Percentiles rank a stretch among this genome's conserved stretches.
Evolutionary conservation across 2,888 invertebrate species (phyloP).

Genomic region (Serripes groenlandicus): DNA sequence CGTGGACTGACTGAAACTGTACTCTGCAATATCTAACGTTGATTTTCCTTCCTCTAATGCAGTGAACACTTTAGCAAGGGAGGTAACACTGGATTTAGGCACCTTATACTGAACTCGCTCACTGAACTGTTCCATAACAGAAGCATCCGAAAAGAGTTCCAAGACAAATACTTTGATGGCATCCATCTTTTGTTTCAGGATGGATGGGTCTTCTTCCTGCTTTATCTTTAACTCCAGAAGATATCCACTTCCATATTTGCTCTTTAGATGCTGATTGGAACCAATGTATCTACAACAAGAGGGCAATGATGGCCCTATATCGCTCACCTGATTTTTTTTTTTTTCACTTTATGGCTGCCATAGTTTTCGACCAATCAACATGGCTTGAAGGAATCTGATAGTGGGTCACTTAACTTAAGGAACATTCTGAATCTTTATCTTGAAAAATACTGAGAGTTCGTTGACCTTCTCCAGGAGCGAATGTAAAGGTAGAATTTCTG

Average conservation of each 20-base stretch:
- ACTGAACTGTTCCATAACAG: conserved; percentile 91
- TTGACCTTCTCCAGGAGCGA: no score
- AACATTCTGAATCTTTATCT: no score
- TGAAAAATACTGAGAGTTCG: no score
- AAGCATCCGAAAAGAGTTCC: conserved; percentile 91
- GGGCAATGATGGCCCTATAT: background rate
- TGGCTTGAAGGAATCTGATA: no score
- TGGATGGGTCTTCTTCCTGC: conserved; percentile 4
- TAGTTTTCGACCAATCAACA: no score
- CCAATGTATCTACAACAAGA: conserved; percentile 91
- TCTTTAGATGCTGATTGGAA: conserved; percentile 94
- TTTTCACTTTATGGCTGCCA: no score
- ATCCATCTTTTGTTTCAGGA: conserved; percentile 75
- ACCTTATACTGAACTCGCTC: conserved; percentile 93
- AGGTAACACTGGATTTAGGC: conserved; percentile 92
- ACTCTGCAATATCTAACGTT: conserved; percentile 93
- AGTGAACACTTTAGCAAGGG: conserved; percentile 92
- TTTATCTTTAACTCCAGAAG: conserved; percentile 93
- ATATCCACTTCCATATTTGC: conserved; percentile 94
- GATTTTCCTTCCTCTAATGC: conserved; percentile 93
- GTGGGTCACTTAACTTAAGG: no score
- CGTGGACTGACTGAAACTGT: conserved; percentile 96
- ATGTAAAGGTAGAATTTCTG: no score
- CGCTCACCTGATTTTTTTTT: background rate
- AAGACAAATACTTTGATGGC: conserved; percentile 88